Evolutionary conservation across 2,888 invertebrate species (phyloP).

Genomic region (Stramonita haemastoma): DNA sequence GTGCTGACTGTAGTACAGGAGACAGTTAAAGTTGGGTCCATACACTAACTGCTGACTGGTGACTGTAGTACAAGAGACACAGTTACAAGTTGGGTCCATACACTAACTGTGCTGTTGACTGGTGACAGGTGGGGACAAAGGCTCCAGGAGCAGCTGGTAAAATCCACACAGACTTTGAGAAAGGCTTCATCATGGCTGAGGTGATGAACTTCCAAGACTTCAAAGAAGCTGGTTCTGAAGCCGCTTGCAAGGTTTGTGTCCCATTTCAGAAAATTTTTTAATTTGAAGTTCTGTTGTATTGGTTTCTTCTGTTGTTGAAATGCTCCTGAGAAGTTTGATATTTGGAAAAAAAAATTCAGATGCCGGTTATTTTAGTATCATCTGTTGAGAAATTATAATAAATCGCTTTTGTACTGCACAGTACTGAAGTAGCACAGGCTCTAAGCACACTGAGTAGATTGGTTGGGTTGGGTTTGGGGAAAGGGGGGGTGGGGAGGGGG

Average conservation of each 20-base stretch:
- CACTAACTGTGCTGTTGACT: no score
- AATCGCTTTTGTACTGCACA: no score
- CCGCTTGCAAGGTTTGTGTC: slow-evolving; percentile 86
- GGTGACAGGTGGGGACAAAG: slow-evolving; percentile 92
- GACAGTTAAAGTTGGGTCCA: no score
- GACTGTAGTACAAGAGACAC: no score
- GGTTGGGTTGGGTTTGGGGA: background rate
- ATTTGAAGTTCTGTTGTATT: background rate
- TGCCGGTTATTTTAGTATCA: no score
- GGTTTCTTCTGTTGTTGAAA: background rate
- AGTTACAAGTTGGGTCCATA: no score
- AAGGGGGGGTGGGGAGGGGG: background rate
- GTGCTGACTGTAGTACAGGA: no score
- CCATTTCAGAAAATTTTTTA: no score
- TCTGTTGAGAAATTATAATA: no score
- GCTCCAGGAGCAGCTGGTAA: slow-evolving; percentile 99
- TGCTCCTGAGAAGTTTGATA: background rate
- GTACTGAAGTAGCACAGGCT: no score
- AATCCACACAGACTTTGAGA: slow-evolving; percentile 99
- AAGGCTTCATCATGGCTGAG: slow-evolving; percentile 99
- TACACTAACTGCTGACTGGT: no score
- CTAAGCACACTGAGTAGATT: no score
- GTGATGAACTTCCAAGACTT: slow-evolving; percentile 99
- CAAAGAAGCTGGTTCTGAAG: slow-evolving; percentile 95
- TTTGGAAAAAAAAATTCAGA: background rate